Conservation (phyloP, 1,140 invertebrate genomes). For the Drosophila rufa region DNA sequence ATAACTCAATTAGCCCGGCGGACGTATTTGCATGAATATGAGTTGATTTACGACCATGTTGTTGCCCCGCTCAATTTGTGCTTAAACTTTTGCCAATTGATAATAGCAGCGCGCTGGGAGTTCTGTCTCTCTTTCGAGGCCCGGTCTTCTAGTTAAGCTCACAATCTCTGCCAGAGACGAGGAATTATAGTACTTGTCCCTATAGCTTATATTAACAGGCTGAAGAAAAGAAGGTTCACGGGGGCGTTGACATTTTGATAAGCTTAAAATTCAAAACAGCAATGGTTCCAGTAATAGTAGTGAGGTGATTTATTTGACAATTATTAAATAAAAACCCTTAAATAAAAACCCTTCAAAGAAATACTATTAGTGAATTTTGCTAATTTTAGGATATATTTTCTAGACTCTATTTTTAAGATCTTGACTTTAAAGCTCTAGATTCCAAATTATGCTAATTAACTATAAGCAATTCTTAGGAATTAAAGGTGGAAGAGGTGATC, state of each 20-base stretch:
- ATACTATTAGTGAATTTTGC: no score
- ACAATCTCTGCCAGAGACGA: background rate
- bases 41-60: constrained; percentile 53
- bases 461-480: no score
- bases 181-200: constrained; percentile 5
- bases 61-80: constrained; percentile 54
- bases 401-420: no score
- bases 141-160: constrained; percentile 16
- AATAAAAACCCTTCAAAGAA: no score
- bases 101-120: constrained; percentile 29
- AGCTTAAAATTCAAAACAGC: background rate
- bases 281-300: background rate
- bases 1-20: constrained; percentile 77
- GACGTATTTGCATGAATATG: constrained; percentile 54
- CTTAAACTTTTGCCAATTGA: constrained; percentile 64
- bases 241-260: constrained; percentile 41
- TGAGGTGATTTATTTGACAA: no score
- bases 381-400: no score
- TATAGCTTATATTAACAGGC: constrained; percentile 3
- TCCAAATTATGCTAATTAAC: no score
- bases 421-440: no score
- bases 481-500: no score
- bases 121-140: constrained; percentile 14
- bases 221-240: constrained; percentile 11
- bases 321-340: no score